Base-by-base conservation (phyloP, 2,888 invertebrate species). In the Tipula helvola region DNA sequence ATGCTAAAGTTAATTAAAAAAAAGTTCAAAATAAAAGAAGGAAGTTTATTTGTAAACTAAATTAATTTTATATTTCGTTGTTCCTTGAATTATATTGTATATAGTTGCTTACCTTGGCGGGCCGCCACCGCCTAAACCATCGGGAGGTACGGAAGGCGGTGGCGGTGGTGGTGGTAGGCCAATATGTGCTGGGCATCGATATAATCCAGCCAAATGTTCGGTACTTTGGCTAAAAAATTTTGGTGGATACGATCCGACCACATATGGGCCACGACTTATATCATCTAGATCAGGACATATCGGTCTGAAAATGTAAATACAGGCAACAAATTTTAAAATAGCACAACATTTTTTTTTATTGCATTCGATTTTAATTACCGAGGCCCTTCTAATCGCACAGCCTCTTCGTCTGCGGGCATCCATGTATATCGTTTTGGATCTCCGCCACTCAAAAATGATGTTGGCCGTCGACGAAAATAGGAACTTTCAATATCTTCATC, bases 391-490 rank as follows among this genome's bases (percentile, higher is more conserved):
- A 96, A 93, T 91, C 95, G 93, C 89, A 94, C 93, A 89, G 94
- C 94, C 88, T 94, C 94, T 90, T 96, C 96, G 92, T 96, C 96
- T 89, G 95, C 95, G 87, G 95, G 94, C 93, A 95, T 94, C 96
- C 95, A 96, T 88, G 95, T 94, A 92, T 95, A 96, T 89, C 95
- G 93, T 91, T 95, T 94, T 89, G 95, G 95, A 92, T 95, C 95
- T 89, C 89, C 93, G 88, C 94, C 94, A 89, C 94, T 94, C 91
- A 95, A 94, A 90, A 95, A 95, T 87, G 95, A 95, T 88, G 95
- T 95, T 87, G 95, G 96, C 90, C 96, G 93, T 88, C 96, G 93
- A 87, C 96, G 94, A 92, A 96, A 96, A 93, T 96, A 96, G 89
- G 96, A 95, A 91, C 94, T 95, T 90, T 95, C 95, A 92, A 95